A percentile compares a stretch with the other conserved stretches of the same genome.
Evolutionary conservation across 2,113 vertebrate genomes (phyloP).

Genomic region (Atherinomorus stipes): DNA sequence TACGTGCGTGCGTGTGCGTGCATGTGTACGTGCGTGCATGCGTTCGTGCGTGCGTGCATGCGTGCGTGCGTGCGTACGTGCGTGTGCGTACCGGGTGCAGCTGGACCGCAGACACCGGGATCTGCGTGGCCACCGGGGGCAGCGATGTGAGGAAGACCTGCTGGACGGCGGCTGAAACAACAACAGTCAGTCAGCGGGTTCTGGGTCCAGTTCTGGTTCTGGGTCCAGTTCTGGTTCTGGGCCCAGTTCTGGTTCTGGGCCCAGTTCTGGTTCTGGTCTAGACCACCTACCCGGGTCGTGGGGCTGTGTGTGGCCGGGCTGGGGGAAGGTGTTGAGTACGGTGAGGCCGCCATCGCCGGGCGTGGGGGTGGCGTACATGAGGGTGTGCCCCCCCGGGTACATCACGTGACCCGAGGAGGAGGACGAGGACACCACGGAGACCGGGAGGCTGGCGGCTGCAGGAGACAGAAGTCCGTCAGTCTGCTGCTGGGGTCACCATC

Average conservation of each 20-base stretch:
- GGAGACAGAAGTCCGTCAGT: not conserved
- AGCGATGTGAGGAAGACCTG: constrained; percentile 93
- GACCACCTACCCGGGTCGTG: constrained; percentile 74
- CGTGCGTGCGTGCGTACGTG: not conserved
- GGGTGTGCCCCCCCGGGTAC: constrained; percentile 91
- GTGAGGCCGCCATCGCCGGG: constrained; percentile 88
- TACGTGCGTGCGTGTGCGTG: too few relatives aligned
- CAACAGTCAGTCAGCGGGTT: not conserved
- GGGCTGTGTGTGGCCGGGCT: constrained; percentile 85
- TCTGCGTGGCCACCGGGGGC: constrained; percentile 91
- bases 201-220: too few relatives aligned
- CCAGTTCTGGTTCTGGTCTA: too few relatives aligned
- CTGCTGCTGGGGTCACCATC: too few relatives aligned
- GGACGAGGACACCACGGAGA: constrained; percentile 88
- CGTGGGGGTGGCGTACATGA: constrained; percentile 91
- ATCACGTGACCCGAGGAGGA: constrained; percentile 95
- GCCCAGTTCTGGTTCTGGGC: too few relatives aligned
- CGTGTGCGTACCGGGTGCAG: constrained; percentile 86
- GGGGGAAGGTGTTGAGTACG: constrained; percentile 93
- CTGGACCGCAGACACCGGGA: constrained; percentile 94
- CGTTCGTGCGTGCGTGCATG: not conserved
- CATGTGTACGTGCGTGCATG: not conserved
- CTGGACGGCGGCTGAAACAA: constrained; percentile 84
- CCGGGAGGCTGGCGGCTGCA: constrained; percentile 86
- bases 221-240: too few relatives aligned